These are phyloP conservation scores for Melinaea marsaeus DNA, from an alignment of 2,888 invertebrate genomes.

Conservation along the genomic window DNA sequence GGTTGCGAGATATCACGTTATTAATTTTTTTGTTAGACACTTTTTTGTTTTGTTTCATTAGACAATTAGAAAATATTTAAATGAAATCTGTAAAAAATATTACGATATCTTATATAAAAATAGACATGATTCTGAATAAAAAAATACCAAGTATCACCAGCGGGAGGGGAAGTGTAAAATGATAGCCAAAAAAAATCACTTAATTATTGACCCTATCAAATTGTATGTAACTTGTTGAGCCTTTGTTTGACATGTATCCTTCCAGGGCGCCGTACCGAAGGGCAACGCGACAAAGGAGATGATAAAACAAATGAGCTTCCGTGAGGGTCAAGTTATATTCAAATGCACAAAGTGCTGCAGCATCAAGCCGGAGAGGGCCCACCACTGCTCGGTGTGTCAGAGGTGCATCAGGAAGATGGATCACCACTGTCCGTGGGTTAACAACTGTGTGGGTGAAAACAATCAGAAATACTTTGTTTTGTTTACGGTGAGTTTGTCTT, in stretches of 20 bases:
- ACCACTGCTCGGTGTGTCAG: conserved; percentile 97
- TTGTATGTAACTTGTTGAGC: no score
- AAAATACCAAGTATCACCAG: no score
- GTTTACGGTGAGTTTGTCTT: conserved; percentile 87
- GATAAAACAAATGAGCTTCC: conserved; percentile 94
- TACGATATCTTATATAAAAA: no score
- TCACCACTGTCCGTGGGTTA: conserved; percentile 93
- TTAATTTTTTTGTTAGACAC: no score
- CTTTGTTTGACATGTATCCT: not conserved
- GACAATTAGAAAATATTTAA: no score
- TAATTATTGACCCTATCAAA: no score
- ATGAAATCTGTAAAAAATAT: no score
- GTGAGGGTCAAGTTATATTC: conserved; percentile 94
- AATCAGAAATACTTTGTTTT: conserved; percentile 99
- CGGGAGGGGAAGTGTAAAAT: no score
- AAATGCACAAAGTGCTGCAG: conserved; percentile 98
- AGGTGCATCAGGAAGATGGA: conserved; percentile 84
- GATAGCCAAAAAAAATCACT: no score
- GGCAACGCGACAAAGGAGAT: conserved; percentile 97
- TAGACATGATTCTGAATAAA: no score
- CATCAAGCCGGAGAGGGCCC: conserved; percentile 96
- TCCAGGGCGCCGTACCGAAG: conserved; percentile 93
- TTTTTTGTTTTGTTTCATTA: no score
- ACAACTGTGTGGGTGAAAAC: conserved; percentile 99
- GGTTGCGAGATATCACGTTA: no score